Evolutionary conservation across 1,140 invertebrate species (phyloP).

Genomic region (Sweltsa coloradensis): DNA sequence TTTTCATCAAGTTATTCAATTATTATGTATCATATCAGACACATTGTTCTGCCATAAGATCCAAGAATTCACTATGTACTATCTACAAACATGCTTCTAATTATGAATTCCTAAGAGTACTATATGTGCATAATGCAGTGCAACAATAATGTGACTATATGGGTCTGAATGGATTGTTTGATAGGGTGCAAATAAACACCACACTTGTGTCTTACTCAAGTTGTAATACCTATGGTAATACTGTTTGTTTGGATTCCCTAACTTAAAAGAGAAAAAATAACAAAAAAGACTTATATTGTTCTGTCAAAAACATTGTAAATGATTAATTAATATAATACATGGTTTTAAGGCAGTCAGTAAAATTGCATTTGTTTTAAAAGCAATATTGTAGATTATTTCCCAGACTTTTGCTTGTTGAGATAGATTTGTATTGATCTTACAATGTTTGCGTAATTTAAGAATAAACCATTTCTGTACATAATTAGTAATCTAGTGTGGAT

Average conservation of each 20-base stretch:
- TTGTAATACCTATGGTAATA: conserved; percentile 27
- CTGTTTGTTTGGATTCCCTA: conserved; percentile 32
- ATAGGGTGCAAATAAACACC: conserved; percentile 7
- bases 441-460: conserved; percentile 43
- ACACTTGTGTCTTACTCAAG: conserved; percentile 11
- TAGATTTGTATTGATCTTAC: conserved; percentile 41
- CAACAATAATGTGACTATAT: conserved; percentile 2
- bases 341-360: conserved; percentile 30
- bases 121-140: too few relatives aligned
- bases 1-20: background rate
- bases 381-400: conserved; percentile 36
- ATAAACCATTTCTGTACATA: conserved; percentile 43
- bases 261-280: conserved; percentile 25
- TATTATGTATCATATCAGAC: too few relatives aligned
- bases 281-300: conserved; percentile 29
- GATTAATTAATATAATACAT: conserved; percentile 33
- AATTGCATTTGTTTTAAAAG: conserved; percentile 13
- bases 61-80: conserved; percentile 1
- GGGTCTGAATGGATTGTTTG: conserved; percentile 11
- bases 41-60: background rate
- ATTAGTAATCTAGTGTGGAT: conserved; percentile 13
- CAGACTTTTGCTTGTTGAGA: conserved; percentile 41
- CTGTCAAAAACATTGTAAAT: conserved; percentile 29
- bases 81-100: background rate
- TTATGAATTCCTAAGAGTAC: background rate